These are phyloP conservation scores for Vollenhovia emeryi DNA, from an alignment of 1,140 invertebrate genomes.

Conservation along the genomic window DNA sequence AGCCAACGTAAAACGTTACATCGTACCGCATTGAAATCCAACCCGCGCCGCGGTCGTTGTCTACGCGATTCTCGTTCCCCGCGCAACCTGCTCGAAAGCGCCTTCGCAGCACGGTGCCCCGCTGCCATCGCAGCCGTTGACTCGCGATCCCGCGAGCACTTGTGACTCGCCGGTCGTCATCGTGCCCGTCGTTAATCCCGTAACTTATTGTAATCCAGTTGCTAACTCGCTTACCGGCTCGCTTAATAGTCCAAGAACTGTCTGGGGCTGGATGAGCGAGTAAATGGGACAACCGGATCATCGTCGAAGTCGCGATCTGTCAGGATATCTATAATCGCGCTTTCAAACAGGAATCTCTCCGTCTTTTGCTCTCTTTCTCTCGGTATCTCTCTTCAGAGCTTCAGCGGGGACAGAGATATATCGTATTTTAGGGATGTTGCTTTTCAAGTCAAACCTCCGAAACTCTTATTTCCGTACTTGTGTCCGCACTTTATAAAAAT, in stretches of 20 bases:
- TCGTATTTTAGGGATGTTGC: neutral
- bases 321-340: slow-evolving; percentile 50
- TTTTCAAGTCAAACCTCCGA: neutral
- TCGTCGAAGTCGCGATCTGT: slow-evolving; percentile 46
- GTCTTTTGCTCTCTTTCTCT: neutral
- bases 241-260: slow-evolving; percentile 63
- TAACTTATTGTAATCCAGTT: slow-evolving; percentile 43
- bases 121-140: neutral
- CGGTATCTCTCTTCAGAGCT: neutral
- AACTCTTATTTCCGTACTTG: neutral
- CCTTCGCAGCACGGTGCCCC: slow-evolving; percentile 32
- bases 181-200: slow-evolving; percentile 45
- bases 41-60: slow-evolving; percentile 42
- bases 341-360: neutral
- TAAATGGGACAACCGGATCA: slow-evolving; percentile 72
- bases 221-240: neutral
- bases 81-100: slow-evolving; percentile 53
- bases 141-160: neutral
- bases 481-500: neutral
- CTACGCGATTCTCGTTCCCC: slow-evolving; percentile 29
- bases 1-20: slow-evolving; percentile 5
- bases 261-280: slow-evolving; percentile 66
- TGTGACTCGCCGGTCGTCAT: slow-evolving; percentile 44
- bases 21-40: slow-evolving; percentile 52
- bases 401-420: too few relatives aligned